Evolutionary conservation across 2,797 vertebrate species (phyloP).

Genomic region (Xerus rutilus): DNA sequence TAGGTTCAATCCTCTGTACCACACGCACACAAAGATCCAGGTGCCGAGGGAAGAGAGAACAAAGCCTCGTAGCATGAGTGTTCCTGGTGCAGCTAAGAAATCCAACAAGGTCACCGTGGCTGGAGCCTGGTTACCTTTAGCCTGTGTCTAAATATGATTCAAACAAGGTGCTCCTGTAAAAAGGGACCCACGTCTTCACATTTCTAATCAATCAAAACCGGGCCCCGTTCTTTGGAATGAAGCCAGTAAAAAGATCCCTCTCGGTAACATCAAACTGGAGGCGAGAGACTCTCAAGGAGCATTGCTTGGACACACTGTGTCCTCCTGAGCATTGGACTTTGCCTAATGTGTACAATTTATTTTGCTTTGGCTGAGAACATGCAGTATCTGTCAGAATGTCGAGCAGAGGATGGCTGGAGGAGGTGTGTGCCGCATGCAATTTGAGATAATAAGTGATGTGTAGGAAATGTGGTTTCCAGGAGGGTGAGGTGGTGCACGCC

Average conservation of each 20-base stretch:
- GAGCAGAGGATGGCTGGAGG: not conserved
- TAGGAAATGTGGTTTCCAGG: not conserved
- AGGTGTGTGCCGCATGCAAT: not conserved
- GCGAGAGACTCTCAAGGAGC: not conserved
- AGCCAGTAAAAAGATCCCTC: not conserved
- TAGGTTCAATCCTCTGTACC: not conserved
- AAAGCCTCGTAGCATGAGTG: not conserved
- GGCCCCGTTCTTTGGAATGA: not conserved
- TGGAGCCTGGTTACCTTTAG: not conserved
- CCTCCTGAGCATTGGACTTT: not conserved
- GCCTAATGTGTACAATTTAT: not conserved
- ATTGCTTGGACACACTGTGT: not conserved
- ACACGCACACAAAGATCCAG: no score
- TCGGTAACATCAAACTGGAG: not conserved
- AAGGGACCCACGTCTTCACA: not conserved
- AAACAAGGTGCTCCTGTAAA: not conserved
- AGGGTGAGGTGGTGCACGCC: no score
- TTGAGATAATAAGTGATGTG: not conserved
- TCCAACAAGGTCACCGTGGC: no score
- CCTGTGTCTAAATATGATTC: not conserved
- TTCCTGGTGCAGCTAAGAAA: not conserved
- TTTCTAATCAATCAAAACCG: not conserved
- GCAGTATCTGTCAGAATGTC: not conserved
- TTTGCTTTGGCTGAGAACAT: not conserved
- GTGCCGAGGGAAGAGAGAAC: not conserved